Conservation (phyloP, 2,888 invertebrate genomes). For the Diaperis boleti region DNA sequence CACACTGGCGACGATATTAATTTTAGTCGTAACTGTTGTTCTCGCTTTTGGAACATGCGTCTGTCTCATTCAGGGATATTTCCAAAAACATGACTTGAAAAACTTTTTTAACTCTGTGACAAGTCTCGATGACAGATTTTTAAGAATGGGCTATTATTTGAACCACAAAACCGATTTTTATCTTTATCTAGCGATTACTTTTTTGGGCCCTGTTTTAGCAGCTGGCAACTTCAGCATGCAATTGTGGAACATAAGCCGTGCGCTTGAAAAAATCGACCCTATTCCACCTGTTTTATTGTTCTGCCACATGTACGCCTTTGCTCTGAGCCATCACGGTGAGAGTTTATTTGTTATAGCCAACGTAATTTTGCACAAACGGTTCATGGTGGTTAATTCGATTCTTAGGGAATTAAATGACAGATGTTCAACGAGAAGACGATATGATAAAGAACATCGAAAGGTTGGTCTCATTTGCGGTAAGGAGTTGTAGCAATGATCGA, state of each 20-base stretch:
- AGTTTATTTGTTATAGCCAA: conserved; percentile 19
- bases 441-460: background rate
- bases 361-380: conserved; percentile 3
- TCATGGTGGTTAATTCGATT: conserved; percentile 14
- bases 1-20: conserved; percentile 32
- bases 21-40: conserved; percentile 6
- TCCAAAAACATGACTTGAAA: background rate
- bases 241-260: conserved; percentile 28
- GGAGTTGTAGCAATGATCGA: background rate
- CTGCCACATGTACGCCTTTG: conserved; percentile 23
- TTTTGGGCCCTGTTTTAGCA: conserved; percentile 13
- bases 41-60: background rate
- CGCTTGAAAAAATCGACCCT: conserved; percentile 18
- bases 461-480: background rate
- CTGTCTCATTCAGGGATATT: background rate
- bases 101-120: conserved; percentile 21
- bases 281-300: conserved; percentile 9
- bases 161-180: conserved; percentile 20
- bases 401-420: background rate
- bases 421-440: background rate
- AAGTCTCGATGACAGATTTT: conserved; percentile 7
- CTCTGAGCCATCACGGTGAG: conserved; percentile 30
- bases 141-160: conserved; percentile 17
- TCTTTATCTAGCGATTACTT: conserved; percentile 1
- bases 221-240: conserved; percentile 14